Evolutionary conservation across 2,797 vertebrate species (phyloP).

Genomic region (Emydoidea blandingii): DNA sequence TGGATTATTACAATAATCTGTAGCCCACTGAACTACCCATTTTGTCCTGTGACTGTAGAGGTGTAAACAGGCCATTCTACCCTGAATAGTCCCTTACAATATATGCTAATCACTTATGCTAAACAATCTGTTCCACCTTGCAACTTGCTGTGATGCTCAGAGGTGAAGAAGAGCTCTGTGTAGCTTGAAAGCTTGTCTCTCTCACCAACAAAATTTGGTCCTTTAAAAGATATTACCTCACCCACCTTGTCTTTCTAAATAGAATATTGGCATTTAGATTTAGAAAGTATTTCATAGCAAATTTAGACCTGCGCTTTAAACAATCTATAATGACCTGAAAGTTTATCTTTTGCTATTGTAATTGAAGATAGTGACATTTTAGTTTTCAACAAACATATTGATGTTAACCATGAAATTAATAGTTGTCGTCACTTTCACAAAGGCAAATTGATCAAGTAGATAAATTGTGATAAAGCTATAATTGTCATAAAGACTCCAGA

Average conservation of each 20-base stretch:
- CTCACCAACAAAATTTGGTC: background rate
- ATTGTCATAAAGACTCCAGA: background rate
- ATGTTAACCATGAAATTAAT: background rate
- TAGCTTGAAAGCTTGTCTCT: no score
- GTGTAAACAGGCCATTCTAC: no score
- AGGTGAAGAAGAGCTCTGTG: no score
- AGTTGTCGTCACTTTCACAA: constrained; percentile 27
- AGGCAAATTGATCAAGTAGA: background rate
- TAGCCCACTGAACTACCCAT: no score
- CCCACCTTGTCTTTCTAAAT: background rate
- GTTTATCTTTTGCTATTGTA: constrained; percentile 36
- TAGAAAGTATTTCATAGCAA: constrained; percentile 63
- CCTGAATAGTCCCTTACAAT: no score
- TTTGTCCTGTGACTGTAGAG: no score
- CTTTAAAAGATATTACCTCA: background rate
- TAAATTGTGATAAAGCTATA: constrained; percentile 4
- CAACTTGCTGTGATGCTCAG: no score
- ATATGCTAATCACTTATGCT: no score
- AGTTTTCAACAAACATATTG: constrained; percentile 23
- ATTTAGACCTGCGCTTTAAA: constrained; percentile 40
- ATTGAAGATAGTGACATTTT: constrained; percentile 19
- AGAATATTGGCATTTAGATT: constrained; percentile 66
- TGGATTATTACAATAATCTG: no score
- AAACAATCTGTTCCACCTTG: no score
- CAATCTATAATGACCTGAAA: constrained; percentile 1